A percentile compares a stretch with the other conserved stretches of the same genome.
Evolutionary conservation across 2,113 vertebrate genomes (phyloP).

Genomic region (Pelobates fuscus): DNA sequence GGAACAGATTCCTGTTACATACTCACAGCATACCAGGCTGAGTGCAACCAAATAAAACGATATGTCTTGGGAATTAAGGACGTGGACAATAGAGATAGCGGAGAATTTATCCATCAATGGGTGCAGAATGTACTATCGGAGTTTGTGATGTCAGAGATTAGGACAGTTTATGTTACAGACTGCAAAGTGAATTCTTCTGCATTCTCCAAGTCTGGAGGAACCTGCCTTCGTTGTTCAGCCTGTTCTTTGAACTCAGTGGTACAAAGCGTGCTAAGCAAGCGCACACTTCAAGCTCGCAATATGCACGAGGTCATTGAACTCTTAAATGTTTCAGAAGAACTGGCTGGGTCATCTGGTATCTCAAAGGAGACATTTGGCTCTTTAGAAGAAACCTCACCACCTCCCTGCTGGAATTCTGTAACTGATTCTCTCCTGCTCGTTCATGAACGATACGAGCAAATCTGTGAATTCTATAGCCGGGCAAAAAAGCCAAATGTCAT

Average conservation of each 20-base stretch:
- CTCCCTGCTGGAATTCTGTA: constrained; percentile 93
- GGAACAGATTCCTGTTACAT: constrained; percentile 91
- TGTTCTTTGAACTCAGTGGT: constrained; percentile 92
- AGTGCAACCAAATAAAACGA: constrained; percentile 88
- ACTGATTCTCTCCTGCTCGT: constrained; percentile 92
- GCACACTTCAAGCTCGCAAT: constrained; percentile 92
- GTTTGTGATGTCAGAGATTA: constrained; percentile 97
- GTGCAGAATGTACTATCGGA: constrained; percentile 96
- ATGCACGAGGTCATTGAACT: constrained; percentile 94
- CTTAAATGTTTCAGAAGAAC: constrained; percentile 86
- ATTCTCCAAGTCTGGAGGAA: constrained; percentile 84
- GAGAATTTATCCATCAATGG: constrained; percentile 95
- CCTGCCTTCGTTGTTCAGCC: constrained; percentile 90
- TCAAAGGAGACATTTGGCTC: constrained; percentile 77
- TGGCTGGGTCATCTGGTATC: constrained; percentile 82
- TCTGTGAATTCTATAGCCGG: constrained; percentile 92
- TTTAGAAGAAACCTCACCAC: constrained; percentile 80
- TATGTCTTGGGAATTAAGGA: constrained; percentile 92
- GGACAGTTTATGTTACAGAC: constrained; percentile 92
- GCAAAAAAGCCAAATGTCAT: constrained; percentile 91
- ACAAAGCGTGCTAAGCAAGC: constrained; percentile 90
- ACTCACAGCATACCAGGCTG: constrained; percentile 91
- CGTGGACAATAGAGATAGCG: constrained; percentile 82
- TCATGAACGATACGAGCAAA: constrained; percentile 93
- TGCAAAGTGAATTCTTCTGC: constrained; percentile 80